A percentile compares a stretch with the other conserved stretches of the same genome.
These are phyloP conservation scores for Holocentrus rufus DNA, from an alignment of 2,797 vertebrate genomes.

Conservation along the genomic window DNA sequence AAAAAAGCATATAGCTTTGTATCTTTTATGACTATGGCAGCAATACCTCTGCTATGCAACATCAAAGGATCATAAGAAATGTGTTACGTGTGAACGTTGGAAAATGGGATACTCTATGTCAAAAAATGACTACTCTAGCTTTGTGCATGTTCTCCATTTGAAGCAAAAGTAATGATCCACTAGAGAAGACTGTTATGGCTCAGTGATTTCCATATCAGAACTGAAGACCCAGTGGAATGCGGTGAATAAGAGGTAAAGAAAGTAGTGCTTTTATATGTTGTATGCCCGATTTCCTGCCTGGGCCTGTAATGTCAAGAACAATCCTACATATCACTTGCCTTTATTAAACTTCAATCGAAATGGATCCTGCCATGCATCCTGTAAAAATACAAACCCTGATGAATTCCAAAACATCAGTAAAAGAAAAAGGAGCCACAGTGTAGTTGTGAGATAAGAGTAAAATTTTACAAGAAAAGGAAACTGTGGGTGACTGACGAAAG, in stretches of 20 bases:
- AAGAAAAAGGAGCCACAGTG: neutral
- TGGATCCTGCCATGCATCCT: neutral
- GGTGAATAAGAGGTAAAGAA: neutral
- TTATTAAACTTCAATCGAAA: neutral
- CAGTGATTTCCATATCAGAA: constrained; percentile 21
- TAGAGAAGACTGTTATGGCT: neutral
- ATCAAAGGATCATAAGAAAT: constrained; percentile 24
- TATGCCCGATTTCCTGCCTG: neutral
- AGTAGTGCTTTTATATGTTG: neutral
- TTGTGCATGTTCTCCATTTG: constrained; percentile 19
- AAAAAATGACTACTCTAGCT: constrained; percentile 15
- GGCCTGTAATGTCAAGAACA: neutral
- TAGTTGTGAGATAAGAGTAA: too few relatives aligned
- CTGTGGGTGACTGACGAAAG: neutral
- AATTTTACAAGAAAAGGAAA: neutral
- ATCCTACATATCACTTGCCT: too few relatives aligned
- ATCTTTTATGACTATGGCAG: constrained; percentile 10
- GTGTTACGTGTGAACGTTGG: constrained; percentile 27
- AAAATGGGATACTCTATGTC: constrained; percentile 4
- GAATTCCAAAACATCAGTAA: neutral
- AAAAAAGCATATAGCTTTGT: neutral
- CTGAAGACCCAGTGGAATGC: neutral
- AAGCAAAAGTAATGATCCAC: constrained; percentile 16
- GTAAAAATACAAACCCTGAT: neutral
- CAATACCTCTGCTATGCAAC: neutral